Conservation (phyloP, 2,888 invertebrate species). For the Nemoura dubitans region DNA sequence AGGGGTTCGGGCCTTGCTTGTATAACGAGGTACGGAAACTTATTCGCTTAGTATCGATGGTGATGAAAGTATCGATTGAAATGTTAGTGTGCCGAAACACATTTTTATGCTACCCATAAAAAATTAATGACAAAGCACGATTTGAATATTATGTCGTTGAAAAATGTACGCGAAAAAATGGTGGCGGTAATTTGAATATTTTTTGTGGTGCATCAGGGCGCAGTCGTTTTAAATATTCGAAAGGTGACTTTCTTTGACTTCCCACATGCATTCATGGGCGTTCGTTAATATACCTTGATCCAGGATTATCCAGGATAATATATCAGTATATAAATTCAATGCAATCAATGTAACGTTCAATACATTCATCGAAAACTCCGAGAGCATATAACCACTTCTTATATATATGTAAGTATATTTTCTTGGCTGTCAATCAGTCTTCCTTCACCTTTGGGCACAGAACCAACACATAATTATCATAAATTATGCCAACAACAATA, state of each 20-base stretch:
- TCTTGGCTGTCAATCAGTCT: neutral
- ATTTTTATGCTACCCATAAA: neutral
- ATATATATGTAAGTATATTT: neutral
- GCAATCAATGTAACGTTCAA: too few species aligned
- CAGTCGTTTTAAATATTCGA: neutral
- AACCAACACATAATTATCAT: neutral
- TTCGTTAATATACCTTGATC: neutral
- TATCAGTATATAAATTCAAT: too few species aligned
- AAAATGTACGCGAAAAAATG: neutral
- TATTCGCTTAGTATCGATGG: neutral
- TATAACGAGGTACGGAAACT: neutral
- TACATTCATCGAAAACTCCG: neutral
- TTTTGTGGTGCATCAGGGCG: neutral
- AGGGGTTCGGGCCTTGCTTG: neutral
- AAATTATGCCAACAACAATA: neutral
- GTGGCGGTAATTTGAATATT: neutral
- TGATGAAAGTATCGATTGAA: neutral
- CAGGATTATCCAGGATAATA: neutral
- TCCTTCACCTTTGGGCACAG: neutral
- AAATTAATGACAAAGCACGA: neutral
- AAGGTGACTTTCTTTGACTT: neutral
- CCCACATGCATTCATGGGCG: neutral
- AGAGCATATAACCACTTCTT: neutral
- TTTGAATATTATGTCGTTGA: neutral
- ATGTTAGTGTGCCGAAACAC: neutral